Evolutionary conservation across 2,113 vertebrate genomes (phyloP).

Genomic region (human): GRCh38 chr1:66206501-66207000

Average conservation of each 20-base stretch:
- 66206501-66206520: neutral
- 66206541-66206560: neutral
- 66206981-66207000: neutral
- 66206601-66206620: neutral
- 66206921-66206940: neutral
- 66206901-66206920: neutral
- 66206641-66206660: neutral
- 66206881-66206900: neutral
- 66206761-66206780: neutral
- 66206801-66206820: neutral
- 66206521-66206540: neutral
- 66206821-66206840: neutral
- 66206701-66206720: neutral
- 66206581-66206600: neutral
- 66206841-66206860: neutral
- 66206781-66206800: neutral
- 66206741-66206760: accelerated
- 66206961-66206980: neutral
- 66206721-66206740: neutral
- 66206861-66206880: neutral
- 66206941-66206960: neutral
- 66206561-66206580: neutral
- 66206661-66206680: neutral
- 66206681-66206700: neutral
- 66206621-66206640: neutral